Evolutionary conservation across 2,797 vertebrate species (phyloP).

Genomic region (Gephyroberyx darwinii): DNA sequence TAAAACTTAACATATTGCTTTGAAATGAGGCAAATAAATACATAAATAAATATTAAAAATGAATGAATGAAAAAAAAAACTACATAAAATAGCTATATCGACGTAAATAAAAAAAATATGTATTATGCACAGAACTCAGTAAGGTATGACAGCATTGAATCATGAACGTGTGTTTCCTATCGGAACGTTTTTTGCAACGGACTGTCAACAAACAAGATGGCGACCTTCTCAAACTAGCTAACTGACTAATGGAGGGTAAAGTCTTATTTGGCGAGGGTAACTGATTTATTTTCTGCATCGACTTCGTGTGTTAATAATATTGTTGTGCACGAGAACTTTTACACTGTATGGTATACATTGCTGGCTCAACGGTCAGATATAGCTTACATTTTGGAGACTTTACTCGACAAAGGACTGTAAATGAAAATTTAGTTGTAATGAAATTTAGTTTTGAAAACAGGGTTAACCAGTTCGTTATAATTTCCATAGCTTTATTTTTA

Average conservation of each 20-base stretch:
- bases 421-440: neutral
- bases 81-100: no score
- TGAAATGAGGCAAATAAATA: no score
- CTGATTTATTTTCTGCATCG: accelerated
- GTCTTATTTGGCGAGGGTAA: slow-evolving; percentile 27
- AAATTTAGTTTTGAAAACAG: no score
- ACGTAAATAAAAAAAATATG: no score
- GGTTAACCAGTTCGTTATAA: neutral
- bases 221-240: neutral
- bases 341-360: neutral
- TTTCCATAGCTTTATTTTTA: no score
- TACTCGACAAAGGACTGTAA: neutral
- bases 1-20: no score
- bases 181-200: slow-evolving; percentile 56
- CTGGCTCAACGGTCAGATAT: no score
- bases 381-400: neutral
- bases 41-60: no score
- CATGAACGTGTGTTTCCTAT: slow-evolving; percentile 21
- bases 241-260: slow-evolving; percentile 26
- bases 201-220: slow-evolving; percentile 77
- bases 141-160: no score
- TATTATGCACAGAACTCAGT: no score
- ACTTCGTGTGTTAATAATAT: accelerated
- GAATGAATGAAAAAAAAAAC: no score
- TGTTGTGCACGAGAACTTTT: accelerated